phyloP scores from a whole-genome alignment of 1,140 invertebrate genomes.

The Antheraea pernyi region DNA sequence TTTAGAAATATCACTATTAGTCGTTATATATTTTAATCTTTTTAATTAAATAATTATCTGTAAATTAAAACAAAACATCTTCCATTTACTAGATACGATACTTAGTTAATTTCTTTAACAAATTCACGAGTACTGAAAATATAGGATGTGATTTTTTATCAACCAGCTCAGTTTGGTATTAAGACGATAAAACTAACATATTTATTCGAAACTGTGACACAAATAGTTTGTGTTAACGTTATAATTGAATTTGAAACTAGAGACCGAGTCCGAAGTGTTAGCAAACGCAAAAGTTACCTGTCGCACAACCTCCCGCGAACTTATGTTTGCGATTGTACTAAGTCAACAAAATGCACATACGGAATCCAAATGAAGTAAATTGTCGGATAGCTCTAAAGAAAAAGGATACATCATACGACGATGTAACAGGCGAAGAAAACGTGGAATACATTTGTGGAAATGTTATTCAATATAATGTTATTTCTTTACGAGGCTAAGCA shows the following conservation, averaged over 20 bases:
- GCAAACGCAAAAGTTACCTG: conserved; percentile 6
- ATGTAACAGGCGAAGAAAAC: neutral
- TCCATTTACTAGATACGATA: no score
- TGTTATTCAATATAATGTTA: no score
- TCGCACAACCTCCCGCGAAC: neutral
- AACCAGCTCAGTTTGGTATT: no score
- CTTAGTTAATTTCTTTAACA: no score
- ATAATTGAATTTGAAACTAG: neutral
- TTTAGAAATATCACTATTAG: no score
- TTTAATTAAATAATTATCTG: no score
- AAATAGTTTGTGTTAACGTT: neutral
- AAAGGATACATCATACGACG: neutral
- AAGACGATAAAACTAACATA: neutral
- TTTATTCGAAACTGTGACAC: neutral
- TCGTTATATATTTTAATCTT: no score
- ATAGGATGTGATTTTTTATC: no score
- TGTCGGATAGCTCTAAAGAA: neutral
- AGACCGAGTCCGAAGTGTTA: neutral
- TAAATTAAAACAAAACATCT: no score
- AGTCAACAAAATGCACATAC: neutral
- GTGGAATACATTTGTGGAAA: no score
- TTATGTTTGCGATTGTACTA: conserved; percentile 3
- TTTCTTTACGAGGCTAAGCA: neutral
- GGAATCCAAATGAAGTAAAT: neutral
- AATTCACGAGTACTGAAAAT: no score